A percentile compares a stretch with the other conserved stretches of the same genome.
Evolutionary conservation across 2,113 vertebrate genomes (phyloP).

Genomic region (Nyctereutes procyonoides): DNA sequence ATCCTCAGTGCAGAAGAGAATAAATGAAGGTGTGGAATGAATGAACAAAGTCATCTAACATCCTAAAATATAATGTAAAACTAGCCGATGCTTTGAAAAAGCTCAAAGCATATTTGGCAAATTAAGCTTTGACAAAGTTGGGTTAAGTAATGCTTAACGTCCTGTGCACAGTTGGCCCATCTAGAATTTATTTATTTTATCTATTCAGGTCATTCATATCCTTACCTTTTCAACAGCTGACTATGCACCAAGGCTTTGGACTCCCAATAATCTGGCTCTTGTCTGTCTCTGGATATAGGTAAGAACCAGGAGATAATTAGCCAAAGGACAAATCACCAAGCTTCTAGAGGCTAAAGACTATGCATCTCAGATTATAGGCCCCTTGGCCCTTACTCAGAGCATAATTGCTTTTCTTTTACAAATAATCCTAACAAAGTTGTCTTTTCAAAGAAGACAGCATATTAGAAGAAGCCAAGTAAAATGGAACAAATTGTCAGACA

Average conservation of each 20-base stretch:
- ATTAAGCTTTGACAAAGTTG: background rate
- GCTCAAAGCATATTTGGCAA: background rate
- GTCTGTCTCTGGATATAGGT: background rate
- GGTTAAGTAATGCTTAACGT: background rate
- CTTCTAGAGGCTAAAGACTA: background rate
- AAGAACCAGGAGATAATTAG: background rate
- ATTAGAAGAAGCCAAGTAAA: constrained; percentile 26
- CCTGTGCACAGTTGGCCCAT: background rate
- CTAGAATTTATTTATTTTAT: background rate
- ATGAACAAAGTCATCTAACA: background rate
- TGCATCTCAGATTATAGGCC: background rate
- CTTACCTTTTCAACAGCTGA: background rate
- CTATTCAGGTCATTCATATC: background rate
- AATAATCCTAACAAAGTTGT: background rate
- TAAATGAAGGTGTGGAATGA: background rate
- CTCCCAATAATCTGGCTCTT: background rate
- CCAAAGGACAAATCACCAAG: background rate
- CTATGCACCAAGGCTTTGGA: background rate
- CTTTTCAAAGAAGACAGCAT: background rate
- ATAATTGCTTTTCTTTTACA: background rate
- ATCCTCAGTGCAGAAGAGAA: background rate
- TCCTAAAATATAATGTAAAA: background rate
- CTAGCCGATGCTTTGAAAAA: background rate
- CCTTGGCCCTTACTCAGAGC: no score
- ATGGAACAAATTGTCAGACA: background rate